Base-by-base conservation (phyloP, 2,113 vertebrate species). In the Misgurnus anguillicaudatus region DNA sequence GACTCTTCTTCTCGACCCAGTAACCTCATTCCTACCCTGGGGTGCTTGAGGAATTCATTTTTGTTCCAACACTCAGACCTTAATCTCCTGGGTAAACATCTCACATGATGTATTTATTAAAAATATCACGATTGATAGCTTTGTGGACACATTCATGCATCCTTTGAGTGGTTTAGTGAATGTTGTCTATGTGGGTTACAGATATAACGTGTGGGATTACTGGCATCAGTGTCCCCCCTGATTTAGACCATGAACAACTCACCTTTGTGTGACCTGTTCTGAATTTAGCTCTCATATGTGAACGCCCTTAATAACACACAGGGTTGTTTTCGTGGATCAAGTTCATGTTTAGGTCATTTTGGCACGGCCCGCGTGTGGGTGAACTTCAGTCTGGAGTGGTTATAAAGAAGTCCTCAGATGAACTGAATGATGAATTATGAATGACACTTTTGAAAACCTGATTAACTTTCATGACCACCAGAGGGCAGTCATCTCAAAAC, bases 321-420 rank as follows among this genome's bases (percentile, higher is more conserved):
- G 17, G 48, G 57, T 63, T 60, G 61, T 76, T 63, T 51, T 76
- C 42, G 64, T 76, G 73, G 73, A 48, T 76, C 61, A 76, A 38
- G 73, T 64, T 76, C 45, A 53, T 76, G 73, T 76, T 76, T 63
- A 36, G 45, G 73, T 74, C 14, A 42, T 72, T 72, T 72, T 60
- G 70, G 70, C 70, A 47, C n/a, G 1, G 57, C 14, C 57, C 41
- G 16, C 45, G 17, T 74, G 71, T 31, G 21, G 58, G 57, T 45
- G 64, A 39, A 42, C 64, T 8, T 21, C 16, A 24, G 24, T 24
- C 14, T 74, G 39, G 5, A 17, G 14, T 19, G 11, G 48, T 70
- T 70, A 53, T 38, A 47, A 41, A n/a, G 53, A 60, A 74, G 71
- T 48, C 57, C 57, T 74, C 8, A 47, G 41, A 13, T 74, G 53